A percentile compares a stretch with the other conserved stretches of the same genome.
Conservation (phyloP, 2,113 vertebrate species). For the Lonchura striata region DNA sequence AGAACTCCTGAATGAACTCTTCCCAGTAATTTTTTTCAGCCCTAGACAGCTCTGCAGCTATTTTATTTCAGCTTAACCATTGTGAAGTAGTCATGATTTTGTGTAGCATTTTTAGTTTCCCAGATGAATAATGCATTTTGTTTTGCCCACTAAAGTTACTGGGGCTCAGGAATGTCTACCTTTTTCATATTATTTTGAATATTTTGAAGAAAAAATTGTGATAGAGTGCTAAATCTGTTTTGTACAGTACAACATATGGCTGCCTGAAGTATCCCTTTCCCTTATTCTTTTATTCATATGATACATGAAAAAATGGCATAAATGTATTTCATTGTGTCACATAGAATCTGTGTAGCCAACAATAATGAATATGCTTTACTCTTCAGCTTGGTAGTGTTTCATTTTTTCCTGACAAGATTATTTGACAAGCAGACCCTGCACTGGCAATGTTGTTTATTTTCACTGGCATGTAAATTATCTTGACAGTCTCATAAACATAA, state of each 20-base stretch:
- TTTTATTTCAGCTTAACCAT: slow-evolving; percentile 22
- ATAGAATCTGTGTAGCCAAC: slow-evolving; percentile 71
- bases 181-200: slow-evolving; percentile 16
- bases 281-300: slow-evolving; percentile 72
- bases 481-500: slow-evolving; percentile 83
- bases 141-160: slow-evolving; percentile 47
- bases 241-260: slow-evolving; percentile 39
- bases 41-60: neutral
- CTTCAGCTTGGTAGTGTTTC: slow-evolving; percentile 73
- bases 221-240: slow-evolving; percentile 64
- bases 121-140: slow-evolving; percentile 69
- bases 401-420: slow-evolving; percentile 79
- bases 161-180: neutral
- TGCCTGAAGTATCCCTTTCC: slow-evolving; percentile 60
- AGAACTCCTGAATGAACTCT: slow-evolving; percentile 63
- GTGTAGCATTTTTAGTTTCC: slow-evolving; percentile 47
- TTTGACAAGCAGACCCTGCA: slow-evolving; percentile 75
- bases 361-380: slow-evolving; percentile 76
- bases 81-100: slow-evolving; percentile 40
- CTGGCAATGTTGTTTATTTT: slow-evolving; percentile 80
- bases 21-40: slow-evolving; percentile 17
- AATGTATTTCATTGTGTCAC: slow-evolving; percentile 77
- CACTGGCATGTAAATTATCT: slow-evolving; percentile 81
- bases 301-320: slow-evolving; percentile 76
- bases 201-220: slow-evolving; percentile 52